A percentile compares a stretch with the other conserved stretches of the same genome.
Evolutionary conservation across 2,797 vertebrate species (phyloP).

Genomic region (Microctenopoma steveboyesi): DNA sequence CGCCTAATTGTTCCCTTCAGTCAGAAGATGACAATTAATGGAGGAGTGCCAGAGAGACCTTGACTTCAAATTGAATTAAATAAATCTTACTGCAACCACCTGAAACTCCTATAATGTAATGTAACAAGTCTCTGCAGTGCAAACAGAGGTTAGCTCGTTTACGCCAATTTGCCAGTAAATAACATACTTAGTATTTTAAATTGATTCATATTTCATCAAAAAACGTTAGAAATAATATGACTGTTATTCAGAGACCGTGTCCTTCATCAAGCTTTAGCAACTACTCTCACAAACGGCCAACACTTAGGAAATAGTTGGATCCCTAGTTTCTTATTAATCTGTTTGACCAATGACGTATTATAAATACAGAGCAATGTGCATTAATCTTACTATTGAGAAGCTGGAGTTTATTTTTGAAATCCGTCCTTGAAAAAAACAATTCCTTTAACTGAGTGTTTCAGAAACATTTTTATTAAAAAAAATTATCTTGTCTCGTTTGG

Average conservation of each 20-base stretch:
- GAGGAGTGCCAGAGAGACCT: slow-evolving; percentile 76
- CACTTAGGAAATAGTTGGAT: background rate
- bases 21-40: slow-evolving; percentile 81
- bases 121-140: slow-evolving; percentile 52
- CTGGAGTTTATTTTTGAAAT: no score
- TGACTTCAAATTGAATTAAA: slow-evolving; percentile 79
- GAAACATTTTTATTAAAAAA: no score
- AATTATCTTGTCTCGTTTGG: no score
- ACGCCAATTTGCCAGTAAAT: slow-evolving; percentile 72
- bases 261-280: slow-evolving; percentile 53
- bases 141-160: slow-evolving; percentile 67
- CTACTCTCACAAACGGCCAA: slow-evolving; percentile 22
- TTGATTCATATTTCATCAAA: slow-evolving; percentile 68
- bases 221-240: slow-evolving; percentile 59
- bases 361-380: background rate
- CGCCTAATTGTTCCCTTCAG: slow-evolving; percentile 76
- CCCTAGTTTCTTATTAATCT: no score
- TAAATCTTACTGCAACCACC: slow-evolving; percentile 71
- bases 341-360: background rate
- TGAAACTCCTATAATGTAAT: slow-evolving; percentile 62
- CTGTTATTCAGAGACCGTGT: slow-evolving; percentile 56
- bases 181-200: slow-evolving; percentile 50
- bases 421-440: no score
- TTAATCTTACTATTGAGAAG: background rate
- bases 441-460: background rate